A percentile compares a stretch with the other conserved stretches of the same genome.
phyloP scores from a whole-genome alignment of 2,888 invertebrate genomes.

The Plutella xylostella region DNA sequence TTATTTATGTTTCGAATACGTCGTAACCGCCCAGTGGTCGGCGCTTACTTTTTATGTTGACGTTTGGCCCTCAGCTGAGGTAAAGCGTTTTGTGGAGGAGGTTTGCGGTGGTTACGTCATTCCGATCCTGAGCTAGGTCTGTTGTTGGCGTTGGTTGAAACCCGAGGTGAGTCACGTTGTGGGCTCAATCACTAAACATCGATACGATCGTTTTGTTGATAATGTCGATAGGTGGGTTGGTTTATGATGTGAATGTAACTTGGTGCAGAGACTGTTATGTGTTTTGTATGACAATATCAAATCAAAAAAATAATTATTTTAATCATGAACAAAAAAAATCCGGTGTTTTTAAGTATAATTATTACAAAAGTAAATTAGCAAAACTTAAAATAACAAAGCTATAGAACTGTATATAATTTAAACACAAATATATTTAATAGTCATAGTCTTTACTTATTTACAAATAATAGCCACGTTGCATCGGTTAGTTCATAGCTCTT shows the following conservation, averaged over 20 bases:
- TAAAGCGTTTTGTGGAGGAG: constrained; percentile 45
- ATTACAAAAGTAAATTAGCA: too few relatives aligned
- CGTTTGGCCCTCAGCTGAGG: constrained; percentile 40
- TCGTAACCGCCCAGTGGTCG: constrained; percentile 47
- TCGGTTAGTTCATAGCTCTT: too few relatives aligned
- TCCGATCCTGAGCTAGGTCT: constrained; percentile 41
- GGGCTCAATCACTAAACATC: too few relatives aligned
- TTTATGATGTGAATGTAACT: constrained; percentile 31
- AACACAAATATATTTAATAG: too few relatives aligned
- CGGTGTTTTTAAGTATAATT: too few relatives aligned
- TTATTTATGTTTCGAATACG: constrained; percentile 27
- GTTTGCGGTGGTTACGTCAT: constrained; percentile 49
- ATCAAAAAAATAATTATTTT: too few relatives aligned
- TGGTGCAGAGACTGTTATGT: not conserved
- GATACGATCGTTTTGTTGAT: too few relatives aligned
- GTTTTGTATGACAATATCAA: not conserved
- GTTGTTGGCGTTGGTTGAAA: constrained; percentile 61
- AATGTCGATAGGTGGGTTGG: constrained; percentile 45
- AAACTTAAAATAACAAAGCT: too few relatives aligned
- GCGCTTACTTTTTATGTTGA: constrained; percentile 40
- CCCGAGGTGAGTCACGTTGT: constrained; percentile 62
- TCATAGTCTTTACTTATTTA: too few relatives aligned
- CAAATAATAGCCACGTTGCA: too few relatives aligned
- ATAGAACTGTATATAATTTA: too few relatives aligned
- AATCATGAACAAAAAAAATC: too few relatives aligned